Percentiles rank a stretch among this genome's conserved stretches.
Conservation (phyloP, 2,113 vertebrate species). For the Leptobrachium leishanense region DNA sequence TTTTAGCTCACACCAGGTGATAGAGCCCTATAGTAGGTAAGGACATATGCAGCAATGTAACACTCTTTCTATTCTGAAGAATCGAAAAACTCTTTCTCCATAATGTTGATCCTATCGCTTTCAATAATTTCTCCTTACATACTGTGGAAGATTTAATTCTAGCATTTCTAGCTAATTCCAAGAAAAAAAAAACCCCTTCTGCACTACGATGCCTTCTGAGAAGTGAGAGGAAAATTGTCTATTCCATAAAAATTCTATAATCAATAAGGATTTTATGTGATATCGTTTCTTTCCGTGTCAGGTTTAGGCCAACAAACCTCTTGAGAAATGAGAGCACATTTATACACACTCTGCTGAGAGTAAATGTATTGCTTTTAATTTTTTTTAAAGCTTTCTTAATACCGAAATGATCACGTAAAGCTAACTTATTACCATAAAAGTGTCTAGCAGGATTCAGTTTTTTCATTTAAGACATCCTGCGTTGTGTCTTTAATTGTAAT, state of each 20-base stretch:
- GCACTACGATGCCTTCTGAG: too few species aligned
- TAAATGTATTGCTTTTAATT: slow-evolving; percentile 16
- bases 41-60: too few species aligned
- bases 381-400: slow-evolving; percentile 15
- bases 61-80: too few species aligned
- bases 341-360: neutral
- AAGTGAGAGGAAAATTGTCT: too few species aligned
- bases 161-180: too few species aligned
- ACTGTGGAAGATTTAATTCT: too few species aligned
- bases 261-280: neutral
- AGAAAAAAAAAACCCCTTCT: too few species aligned
- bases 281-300: neutral
- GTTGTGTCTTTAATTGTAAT: slow-evolving; percentile 47
- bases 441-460: slow-evolving; percentile 1
- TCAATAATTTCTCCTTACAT: too few species aligned
- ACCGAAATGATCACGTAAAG: slow-evolving; percentile 7
- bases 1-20: too few species aligned
- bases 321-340: neutral
- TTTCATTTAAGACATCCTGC: slow-evolving; percentile 40
- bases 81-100: too few species aligned
- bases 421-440: slow-evolving; percentile 30
- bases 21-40: too few species aligned
- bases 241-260: neutral
- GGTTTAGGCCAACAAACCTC: slow-evolving; percentile 5
- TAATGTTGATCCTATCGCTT: too few species aligned